Base-by-base conservation (phyloP, 2,113 vertebrate species). In the Furnarius figulus region DNA sequence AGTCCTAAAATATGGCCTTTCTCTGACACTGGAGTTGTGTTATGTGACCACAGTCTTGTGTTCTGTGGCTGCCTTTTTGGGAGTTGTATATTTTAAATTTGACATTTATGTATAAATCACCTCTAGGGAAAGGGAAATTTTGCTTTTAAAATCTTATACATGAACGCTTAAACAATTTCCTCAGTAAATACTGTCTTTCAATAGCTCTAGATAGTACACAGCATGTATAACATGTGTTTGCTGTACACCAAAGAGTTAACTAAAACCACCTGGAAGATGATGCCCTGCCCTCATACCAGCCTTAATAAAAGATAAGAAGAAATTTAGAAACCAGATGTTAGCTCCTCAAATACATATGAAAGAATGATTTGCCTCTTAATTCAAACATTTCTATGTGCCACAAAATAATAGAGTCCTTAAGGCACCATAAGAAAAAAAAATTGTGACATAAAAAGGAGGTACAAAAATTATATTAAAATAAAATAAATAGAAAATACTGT, bases 101-200 rank as follows among this genome's bases (percentile, higher is more conserved):
- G 93, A 79, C 88, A 55, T 17, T 31, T 47, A 19, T n/a, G 23
- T 39, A 95, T 46, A 92, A 95, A 93, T 92, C 88, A 92, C 52
- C 40, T 56, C 30, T 33, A 46, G 6, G 76, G 35, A 92, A 84
- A 89, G 49, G 68, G 76, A 90, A 92, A 90, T 59, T n/a, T 42
- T 85, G n/a, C 52, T 9, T 4, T 92, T 81, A 95, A 95, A 93
- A 77, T 66, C 50, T 39, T 59, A 78, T 71, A 58, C 55, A 75
- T 12, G 40, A 87, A 68, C 47, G 90, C 49, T 71, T 77, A 27
- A 47, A 52, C 44, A 0, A 83, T 68, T 90, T 96, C 55, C 65
- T 88, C 28, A 33, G n/a, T 28, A 92, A 94, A 92, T 63, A 63
- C 12, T 39, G 33, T 40, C 75, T 80, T 76, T 59, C 61, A 86